Percentiles rank a stretch among this genome's conserved stretches.
Conservation (phyloP, 1,140 invertebrate species). For the Spodoptera litura region DNA sequence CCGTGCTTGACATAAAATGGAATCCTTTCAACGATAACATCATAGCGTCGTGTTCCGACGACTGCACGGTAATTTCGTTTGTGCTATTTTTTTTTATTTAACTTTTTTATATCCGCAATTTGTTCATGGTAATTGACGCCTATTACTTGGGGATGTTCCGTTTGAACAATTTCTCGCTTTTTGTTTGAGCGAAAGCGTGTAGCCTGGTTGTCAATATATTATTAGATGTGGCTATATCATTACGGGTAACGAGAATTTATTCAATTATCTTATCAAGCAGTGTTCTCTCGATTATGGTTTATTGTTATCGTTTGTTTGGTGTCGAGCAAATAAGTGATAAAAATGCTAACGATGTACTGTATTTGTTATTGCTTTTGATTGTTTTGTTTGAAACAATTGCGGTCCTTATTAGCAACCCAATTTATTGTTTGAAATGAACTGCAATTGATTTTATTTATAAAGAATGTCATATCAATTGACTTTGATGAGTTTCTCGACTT, state of each 20-base stretch:
- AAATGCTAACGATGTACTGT: neutral
- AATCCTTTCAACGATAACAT: constrained; percentile 98
- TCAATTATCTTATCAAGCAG: constrained; percentile 46
- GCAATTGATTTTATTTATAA: too few relatives aligned
- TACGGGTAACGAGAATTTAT: constrained; percentile 31
- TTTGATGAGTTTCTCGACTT: too few relatives aligned
- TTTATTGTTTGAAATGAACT: neutral
- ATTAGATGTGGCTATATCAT: constrained; percentile 34
- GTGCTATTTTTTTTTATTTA: constrained; percentile 50
- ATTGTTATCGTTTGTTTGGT: constrained; percentile 36
- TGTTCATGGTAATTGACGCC: constrained; percentile 46
- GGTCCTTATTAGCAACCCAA: neutral
- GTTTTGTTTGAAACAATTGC: neutral
- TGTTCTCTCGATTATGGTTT: constrained; percentile 11
- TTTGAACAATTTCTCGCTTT: constrained; percentile 53
- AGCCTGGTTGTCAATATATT: constrained; percentile 38
- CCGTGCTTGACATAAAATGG: constrained; percentile 95
- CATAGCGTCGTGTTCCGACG: constrained; percentile 97
- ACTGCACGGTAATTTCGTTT: constrained; percentile 91
- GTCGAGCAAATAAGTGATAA: constrained; percentile 20
- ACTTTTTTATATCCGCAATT: constrained; percentile 32
- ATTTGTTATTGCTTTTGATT: constrained; percentile 1
- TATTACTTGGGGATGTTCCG: constrained; percentile 50
- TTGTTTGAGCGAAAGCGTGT: constrained; percentile 51
- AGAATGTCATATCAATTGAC: too few relatives aligned